Conservation (phyloP, 2,113 vertebrate species). For the Cyrtonyx montezumae region DNA sequence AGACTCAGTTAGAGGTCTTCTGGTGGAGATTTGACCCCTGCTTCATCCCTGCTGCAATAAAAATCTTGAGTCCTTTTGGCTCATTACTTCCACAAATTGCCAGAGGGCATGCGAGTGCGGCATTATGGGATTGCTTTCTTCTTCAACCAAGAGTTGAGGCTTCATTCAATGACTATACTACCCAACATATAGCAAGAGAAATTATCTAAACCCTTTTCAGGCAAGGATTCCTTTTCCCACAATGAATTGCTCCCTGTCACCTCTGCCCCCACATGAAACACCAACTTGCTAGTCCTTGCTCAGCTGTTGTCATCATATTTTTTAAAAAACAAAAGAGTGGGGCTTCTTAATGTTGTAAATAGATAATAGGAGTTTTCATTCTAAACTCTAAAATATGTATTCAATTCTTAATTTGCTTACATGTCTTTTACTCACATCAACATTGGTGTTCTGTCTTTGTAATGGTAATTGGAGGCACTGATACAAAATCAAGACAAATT, state of each 20-base stretch:
- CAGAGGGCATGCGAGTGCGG: slow-evolving; percentile 6
- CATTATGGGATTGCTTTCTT: background rate
- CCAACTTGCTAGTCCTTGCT: background rate
- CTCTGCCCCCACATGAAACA: rapidly evolving
- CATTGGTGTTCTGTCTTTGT: background rate
- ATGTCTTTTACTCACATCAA: background rate
- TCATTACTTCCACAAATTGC: slow-evolving; percentile 37
- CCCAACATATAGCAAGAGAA: background rate
- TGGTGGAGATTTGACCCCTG: slow-evolving; percentile 45
- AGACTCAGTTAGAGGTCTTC: slow-evolving; percentile 34
- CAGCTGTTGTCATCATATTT: background rate
- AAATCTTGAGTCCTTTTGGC: slow-evolving; percentile 40
- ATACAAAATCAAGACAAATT: background rate
- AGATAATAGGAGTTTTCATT: background rate
- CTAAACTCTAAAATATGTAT: slow-evolving; percentile 12
- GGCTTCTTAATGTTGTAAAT: background rate
- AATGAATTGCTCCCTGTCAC: background rate
- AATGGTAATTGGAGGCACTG: background rate
- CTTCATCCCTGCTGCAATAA: background rate
- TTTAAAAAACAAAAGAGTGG: background rate
- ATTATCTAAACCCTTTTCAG: background rate
- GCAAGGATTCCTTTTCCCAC: background rate
- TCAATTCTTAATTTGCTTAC: background rate
- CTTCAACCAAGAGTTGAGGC: background rate
- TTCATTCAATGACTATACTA: background rate